Evolutionary conservation across 2,113 vertebrate genomes (phyloP).

Genomic region (Megatriorchis doriae): DNA sequence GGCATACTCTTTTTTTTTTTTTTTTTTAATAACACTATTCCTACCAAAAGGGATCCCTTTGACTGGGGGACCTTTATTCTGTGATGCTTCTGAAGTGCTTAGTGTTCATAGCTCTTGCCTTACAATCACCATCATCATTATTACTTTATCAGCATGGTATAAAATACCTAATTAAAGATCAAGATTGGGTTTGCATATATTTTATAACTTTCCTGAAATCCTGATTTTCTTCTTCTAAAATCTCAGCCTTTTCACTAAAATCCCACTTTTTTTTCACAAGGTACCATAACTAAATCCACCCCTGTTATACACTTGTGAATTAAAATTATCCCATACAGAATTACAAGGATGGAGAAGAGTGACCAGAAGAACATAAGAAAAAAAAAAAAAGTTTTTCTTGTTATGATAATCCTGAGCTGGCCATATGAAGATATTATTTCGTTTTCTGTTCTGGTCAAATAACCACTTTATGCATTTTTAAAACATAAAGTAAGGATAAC

Average conservation of each 20-base stretch:
- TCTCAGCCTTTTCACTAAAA: not conserved
- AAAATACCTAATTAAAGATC: not conserved
- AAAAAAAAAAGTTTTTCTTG: not conserved
- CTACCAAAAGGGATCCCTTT: not conserved
- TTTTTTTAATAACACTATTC: not conserved
- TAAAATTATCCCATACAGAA: not conserved
- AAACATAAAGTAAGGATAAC: not conserved
- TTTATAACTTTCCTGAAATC: not conserved
- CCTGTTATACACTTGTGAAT: not conserved
- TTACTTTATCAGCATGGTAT: not conserved
- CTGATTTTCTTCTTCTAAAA: not conserved
- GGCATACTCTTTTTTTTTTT: not conserved
- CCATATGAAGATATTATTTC: not conserved
- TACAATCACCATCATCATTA: not conserved
- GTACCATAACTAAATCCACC: not conserved
- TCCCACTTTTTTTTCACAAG: not conserved
- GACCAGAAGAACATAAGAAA: not conserved
- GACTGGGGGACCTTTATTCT: not conserved
- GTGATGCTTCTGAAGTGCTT: not conserved
- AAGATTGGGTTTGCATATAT: not conserved
- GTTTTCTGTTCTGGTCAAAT: not conserved
- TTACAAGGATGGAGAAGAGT: not conserved
- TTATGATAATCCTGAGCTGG: not conserved
- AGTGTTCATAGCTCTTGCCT: not conserved
- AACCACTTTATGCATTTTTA: not conserved